A percentile compares a stretch with the other conserved stretches of the same genome.
Evolutionary conservation across 2,888 invertebrate genomes (phyloP).

Genomic region (Dynastes maya): DNA sequence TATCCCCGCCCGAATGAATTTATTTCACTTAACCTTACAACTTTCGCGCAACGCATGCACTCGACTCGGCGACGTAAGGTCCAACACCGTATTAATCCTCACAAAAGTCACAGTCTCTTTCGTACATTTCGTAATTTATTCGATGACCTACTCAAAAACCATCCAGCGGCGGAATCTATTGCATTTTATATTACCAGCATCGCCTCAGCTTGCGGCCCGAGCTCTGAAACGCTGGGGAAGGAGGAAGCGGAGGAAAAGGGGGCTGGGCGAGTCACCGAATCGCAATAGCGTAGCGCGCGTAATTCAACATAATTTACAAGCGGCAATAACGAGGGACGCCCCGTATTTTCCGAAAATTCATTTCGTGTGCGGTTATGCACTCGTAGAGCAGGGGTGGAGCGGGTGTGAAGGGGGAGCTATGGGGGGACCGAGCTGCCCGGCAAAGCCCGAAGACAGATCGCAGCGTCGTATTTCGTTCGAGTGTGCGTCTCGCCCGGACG

Average conservation of each 20-base stretch:
- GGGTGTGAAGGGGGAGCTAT: neutral
- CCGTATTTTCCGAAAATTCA: constrained; percentile 45
- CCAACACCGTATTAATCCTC: too few species aligned
- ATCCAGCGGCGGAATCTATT: constrained; percentile 34
- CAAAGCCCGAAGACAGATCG: constrained; percentile 28
- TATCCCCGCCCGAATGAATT: too few species aligned
- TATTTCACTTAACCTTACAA: too few species aligned
- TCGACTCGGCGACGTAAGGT: too few species aligned
- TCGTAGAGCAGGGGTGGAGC: neutral
- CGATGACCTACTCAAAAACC: constrained; percentile 14
- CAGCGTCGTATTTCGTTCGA: neutral
- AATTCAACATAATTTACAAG: constrained; percentile 46
- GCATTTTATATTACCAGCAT: constrained; percentile 34
- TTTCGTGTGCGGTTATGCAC: constrained; percentile 42
- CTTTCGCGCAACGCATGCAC: too few species aligned
- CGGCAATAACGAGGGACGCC: constrained; percentile 42
- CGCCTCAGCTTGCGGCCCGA: neutral
- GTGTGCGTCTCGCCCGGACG: neutral
- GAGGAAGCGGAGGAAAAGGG: neutral
- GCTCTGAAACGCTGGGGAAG: neutral
- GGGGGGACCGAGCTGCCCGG: neutral
- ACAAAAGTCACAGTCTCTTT: neutral
- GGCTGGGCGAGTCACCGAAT: neutral
- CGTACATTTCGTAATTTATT: constrained; percentile 29
- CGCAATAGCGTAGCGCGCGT: neutral